A percentile compares a stretch with the other conserved stretches of the same genome.
phyloP scores from a whole-genome alignment of 2,888 invertebrate species.

The Tipula lateralis region DNA sequence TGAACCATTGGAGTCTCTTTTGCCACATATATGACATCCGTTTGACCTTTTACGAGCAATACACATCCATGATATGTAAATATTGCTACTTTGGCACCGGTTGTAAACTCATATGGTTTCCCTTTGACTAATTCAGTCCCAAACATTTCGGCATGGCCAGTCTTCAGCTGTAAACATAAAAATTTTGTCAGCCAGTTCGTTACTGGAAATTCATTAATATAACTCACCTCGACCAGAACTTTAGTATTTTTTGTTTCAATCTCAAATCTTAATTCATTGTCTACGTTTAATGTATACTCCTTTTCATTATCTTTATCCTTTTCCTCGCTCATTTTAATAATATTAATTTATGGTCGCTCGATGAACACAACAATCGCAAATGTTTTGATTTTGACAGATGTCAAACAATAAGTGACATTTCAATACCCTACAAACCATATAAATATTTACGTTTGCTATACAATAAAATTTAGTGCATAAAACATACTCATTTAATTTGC shows the following conservation, averaged over 20 bases:
- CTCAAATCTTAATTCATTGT: constrained; percentile 91
- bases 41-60: constrained; percentile 77
- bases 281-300: constrained; percentile 79
- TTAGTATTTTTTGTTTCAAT: constrained; percentile 83
- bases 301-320: constrained; percentile 37
- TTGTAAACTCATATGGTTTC: constrained; percentile 81
- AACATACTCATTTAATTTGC: background rate
- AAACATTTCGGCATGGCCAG: constrained; percentile 92
- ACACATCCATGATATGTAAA: constrained; percentile 95
- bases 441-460: no score
- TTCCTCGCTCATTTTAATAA: constrained; percentile 33
- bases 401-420: no score
- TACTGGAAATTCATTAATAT: constrained; percentile 32
- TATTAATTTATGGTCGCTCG: background rate
- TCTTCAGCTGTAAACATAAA: constrained; percentile 62
- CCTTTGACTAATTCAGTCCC: constrained; percentile 93
- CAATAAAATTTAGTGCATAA: background rate
- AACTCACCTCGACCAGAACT: constrained; percentile 66
- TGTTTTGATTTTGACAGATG: no score
- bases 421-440: no score
- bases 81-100: constrained; percentile 90
- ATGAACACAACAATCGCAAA: background rate
- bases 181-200: constrained; percentile 20
- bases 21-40: constrained; percentile 90
- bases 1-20: constrained; percentile 94